Evolutionary conservation across 2,888 invertebrate genomes (phyloP), one percentile per base, ranked within the genome.

Genomic region (Dexiosoma caninum): DNA sequence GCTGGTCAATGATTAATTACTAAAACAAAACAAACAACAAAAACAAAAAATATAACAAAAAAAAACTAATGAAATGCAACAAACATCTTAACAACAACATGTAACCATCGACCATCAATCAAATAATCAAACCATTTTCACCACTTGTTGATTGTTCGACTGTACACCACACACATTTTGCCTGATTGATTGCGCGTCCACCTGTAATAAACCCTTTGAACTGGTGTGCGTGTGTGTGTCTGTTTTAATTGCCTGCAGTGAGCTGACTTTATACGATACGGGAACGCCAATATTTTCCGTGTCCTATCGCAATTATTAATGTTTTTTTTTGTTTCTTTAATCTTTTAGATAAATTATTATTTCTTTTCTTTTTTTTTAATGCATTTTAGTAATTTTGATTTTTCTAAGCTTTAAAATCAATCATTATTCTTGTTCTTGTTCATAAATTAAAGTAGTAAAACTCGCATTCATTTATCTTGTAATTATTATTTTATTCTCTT

Each of bases 191-290:
- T 32, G 59, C 27, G 12, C 35, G 21, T 1, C 14, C 21, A 10
- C 27, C 19, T n/a, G 19, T 37, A 12, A 40, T 19, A n/a, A 37
- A 53, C 8, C 10, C 14, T 46, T 27, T 49, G 19, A 19, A 44
- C 16, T 46, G 40, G 32, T 55, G 14, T 71, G 40, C 9, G 32
- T 37, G 16, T 42, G 16, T 40, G 37, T 44, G 23, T 53, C n/a
- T 23, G 4, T 60, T 42, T 59, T 37, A 37, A 10, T 23, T 19
- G 19, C 12, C 53, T 40, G 55, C 67, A 88, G 88, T 82, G 88
- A 88, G 84, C 84, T 88, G 87, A 88, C 89, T 14, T 83, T 88
- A 53, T 85, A 85, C 72, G 89, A 88, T 62, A 88, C 85, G 83
- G 86, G 85, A 82, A 84, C 82, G 83, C 84, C 86, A 27, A 84